Base-by-base conservation (phyloP, 2,888 invertebrate genomes). In the Drosophila anomalata region DNA sequence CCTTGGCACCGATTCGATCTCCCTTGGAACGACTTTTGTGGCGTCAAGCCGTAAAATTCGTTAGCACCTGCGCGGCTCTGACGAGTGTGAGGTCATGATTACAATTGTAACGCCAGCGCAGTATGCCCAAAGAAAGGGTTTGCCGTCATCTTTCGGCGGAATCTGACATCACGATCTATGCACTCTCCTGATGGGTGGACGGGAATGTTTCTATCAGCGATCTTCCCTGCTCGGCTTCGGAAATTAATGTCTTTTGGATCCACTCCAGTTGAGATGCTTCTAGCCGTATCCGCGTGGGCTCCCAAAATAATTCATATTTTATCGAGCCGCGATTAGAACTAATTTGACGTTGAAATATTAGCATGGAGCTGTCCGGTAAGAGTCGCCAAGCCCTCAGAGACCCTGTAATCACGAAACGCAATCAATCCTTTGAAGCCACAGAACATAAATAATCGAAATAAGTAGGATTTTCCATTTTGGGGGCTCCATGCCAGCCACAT, bases 271-370 rank as follows among this genome's bases (percentile, higher is more conserved):
- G 31, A 39, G 6, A 41, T 11, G 26, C 17, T 17, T 24, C 44
- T 36, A 69, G 36, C 54, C 51, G 26, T 53, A 12, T 7, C 51
- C 47, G 14, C 6, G 33, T 26, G 17, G 41, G 41, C 46, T 56
- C 55, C 50, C 22, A 51, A 36, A 72, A 77, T 76, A 60, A 67
- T 81, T 84, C 52, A 80, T 73, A 51, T 73, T 70, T 88, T 80
- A 88, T 88, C 88, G 86, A 73, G 55, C 62, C 73, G 73, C 74
- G 79, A 88, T 88, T 88, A 79, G 26, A 79, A 73, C 75, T 83
- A 85, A 85, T 88, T 83, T 87, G 84, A 85, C 84, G 87, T 77
- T 85, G 84, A 85, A 77, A 77, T 88, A 85, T 85, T 73, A 78
- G 73, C 76, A 75, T 75, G 68, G 20, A 22, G 41, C 20, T n/a